phyloP scores from a whole-genome alignment of 2,888 invertebrate genomes.

The Archips xylosteana region DNA sequence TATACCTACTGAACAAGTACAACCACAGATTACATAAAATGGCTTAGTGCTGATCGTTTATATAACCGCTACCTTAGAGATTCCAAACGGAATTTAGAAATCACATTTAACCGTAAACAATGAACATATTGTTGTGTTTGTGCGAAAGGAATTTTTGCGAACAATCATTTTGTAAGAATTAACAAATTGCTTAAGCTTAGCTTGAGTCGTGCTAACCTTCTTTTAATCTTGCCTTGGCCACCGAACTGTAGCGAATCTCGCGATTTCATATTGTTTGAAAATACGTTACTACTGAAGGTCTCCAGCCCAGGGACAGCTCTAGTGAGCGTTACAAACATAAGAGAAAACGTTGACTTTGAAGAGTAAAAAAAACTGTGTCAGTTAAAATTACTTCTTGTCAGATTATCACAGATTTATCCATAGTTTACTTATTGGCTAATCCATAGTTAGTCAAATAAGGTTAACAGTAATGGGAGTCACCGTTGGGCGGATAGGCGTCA shows the following conservation, averaged over 20 bases:
- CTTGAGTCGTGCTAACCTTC: conserved; percentile 35
- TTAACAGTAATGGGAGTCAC: neutral
- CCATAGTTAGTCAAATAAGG: neutral
- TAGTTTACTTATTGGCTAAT: neutral
- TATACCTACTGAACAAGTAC: conserved; percentile 30
- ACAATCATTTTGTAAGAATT: conserved; percentile 41
- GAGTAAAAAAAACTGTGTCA: neutral
- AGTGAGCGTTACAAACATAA: conserved; percentile 9
- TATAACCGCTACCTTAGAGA: conserved; percentile 26
- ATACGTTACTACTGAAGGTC: conserved; percentile 31
- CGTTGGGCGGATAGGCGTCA: neutral
- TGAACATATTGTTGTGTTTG: conserved; percentile 38
- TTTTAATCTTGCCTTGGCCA: conserved; percentile 36
- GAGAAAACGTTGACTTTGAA: conserved; percentile 1
- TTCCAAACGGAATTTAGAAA: conserved; percentile 28
- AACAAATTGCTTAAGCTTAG: conserved; percentile 39
- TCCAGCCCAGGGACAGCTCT: conserved; percentile 21
- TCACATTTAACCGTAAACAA: conserved; percentile 36
- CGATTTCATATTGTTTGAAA: conserved; percentile 38
- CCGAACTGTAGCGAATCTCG: conserved; percentile 35
- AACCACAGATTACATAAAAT: conserved; percentile 27
- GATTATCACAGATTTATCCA: neutral
- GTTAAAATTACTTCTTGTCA: neutral
- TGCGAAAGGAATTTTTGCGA: conserved; percentile 35
- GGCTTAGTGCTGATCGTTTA: conserved; percentile 25